Conservation (phyloP, 2,113 vertebrate species). For the Dendropsophus ebraccatus region DNA sequence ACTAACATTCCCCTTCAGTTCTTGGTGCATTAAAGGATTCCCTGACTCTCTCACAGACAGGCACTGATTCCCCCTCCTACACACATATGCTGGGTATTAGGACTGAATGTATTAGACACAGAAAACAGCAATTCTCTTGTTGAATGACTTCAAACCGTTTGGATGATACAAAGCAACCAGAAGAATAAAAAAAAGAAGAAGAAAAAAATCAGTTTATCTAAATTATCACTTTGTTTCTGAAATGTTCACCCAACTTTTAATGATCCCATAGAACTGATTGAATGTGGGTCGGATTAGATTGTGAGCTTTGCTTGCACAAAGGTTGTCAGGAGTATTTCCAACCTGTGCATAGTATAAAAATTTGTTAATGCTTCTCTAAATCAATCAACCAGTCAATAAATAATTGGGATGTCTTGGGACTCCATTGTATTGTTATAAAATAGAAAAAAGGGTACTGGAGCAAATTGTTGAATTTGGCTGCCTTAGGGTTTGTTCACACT, state of each 20-base stretch:
- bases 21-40: neutral
- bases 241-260: neutral
- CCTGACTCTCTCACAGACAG: neutral
- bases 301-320: neutral
- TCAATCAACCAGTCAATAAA: no score
- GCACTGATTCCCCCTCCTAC: slow-evolving; percentile 29
- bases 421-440: no score
- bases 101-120: neutral
- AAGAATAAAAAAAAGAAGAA: neutral
- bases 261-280: neutral
- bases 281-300: neutral
- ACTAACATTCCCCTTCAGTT: slow-evolving; percentile 6
- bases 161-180: neutral
- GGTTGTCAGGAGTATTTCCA: neutral
- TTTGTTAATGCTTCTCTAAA: neutral
- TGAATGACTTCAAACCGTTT: neutral
- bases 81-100: slow-evolving; percentile 22
- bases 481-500: no score
- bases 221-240: neutral
- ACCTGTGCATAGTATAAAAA: no score
- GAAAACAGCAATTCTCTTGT: slow-evolving; percentile 29
- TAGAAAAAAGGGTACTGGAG: no score
- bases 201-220: neutral
- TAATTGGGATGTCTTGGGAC: no score
- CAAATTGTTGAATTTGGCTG: no score